These are phyloP conservation scores for Corythornis leucogaster DNA, from an alignment of 2,797 vertebrate genomes.

Conservation along the genomic window DNA sequence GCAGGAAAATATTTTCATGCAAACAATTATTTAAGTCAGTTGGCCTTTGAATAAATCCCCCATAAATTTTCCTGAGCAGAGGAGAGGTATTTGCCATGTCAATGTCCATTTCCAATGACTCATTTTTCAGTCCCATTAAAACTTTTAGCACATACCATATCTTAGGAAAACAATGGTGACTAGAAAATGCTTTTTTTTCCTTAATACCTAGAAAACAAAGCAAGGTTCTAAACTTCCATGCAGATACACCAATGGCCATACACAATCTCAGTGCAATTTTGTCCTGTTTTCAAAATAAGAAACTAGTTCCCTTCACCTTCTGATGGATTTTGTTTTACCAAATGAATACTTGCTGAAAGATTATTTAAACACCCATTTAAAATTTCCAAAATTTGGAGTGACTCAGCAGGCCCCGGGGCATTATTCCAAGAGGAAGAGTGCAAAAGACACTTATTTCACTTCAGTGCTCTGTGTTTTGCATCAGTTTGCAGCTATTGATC, in stretches of 20 bases:
- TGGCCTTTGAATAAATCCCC: not conserved
- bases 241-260: not conserved
- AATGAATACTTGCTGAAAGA: not conserved
- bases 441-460: conserved; percentile 1
- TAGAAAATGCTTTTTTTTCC: not conserved
- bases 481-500: not conserved
- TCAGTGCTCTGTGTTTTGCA: not conserved
- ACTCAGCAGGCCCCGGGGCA: not conserved
- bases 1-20: not conserved
- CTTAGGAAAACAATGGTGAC: not conserved
- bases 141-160: not conserved
- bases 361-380: not conserved
- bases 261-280: not conserved
- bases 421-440: not conserved
- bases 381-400: not conserved
- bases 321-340: not conserved
- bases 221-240: not conserved
- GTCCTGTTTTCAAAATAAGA: not conserved
- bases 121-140: not conserved
- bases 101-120: not conserved
- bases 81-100: not conserved
- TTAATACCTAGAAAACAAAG: not conserved
- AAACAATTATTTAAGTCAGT: not conserved
- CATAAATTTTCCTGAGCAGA: not conserved
- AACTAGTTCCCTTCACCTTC: not conserved